Base-by-base conservation (phyloP, 2,113 vertebrate genomes). In the Heterotilapia buettikoferi region DNA sequence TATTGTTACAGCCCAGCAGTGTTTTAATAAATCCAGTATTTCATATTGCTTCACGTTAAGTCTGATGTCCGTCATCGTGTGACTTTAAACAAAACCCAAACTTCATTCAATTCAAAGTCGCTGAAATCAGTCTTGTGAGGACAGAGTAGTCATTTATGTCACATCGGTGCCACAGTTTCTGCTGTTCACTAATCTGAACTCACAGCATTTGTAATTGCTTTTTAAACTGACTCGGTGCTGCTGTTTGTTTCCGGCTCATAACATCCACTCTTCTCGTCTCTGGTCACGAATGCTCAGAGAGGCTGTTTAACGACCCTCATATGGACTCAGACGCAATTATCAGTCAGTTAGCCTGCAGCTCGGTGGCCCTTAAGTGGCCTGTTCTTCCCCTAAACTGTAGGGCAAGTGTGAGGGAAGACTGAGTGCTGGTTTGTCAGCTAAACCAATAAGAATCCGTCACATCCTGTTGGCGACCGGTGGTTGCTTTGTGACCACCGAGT, bases 291-390 rank as follows among this genome's bases (percentile, higher is more conserved):
- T 90, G 91, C 86, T 82, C 89, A 9, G 38, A 86, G 88, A 91
- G 87, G 78, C 85, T 26, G 16, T 88, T 92, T 89, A 93, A 95
- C 6, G 57, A 54, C 88, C 71, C 80, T 89, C 83, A 29, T 31
- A 38, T 87, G 73, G 78, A 9, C 92, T 29, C 12, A 53, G 81
- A 82, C 38, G 9, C 80, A 33, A 86, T 92, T 92, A 91, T 66
- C 56, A 84, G 84, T 80, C 85, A 1, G 86, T 92, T 83, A 92
- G 80, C 88, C 88, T 80, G 54, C 21, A 87, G 90, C 81, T 80
- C 71, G 18, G 47, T 81, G 19, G 88, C 59, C 81, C 89, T 86
- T 87, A 90, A 93, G 86, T 85, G 88, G 59, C 7, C 83, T 78
- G 56, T 40, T 76, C 56, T 85, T 76, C 71, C 53, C 79, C 82